Evolutionary conservation across 2,888 invertebrate genomes (phyloP).

Genomic region (Heliothis peltigera): DNA sequence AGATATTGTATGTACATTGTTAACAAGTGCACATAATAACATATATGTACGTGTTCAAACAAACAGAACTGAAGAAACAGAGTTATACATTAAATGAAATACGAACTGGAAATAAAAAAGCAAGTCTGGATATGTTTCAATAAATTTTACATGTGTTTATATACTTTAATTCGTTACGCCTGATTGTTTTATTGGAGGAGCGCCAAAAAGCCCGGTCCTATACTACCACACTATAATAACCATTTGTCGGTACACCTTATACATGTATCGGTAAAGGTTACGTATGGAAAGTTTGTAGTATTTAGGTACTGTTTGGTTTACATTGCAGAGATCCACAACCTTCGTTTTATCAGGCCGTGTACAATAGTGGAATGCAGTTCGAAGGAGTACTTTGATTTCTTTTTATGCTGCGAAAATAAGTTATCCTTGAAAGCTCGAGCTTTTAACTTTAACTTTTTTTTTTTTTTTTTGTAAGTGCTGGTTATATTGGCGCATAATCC

Average conservation of each 20-base stretch:
- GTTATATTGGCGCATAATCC: not conserved
- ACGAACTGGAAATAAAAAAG: slow-evolving; percentile 76
- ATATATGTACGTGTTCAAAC: slow-evolving; percentile 62
- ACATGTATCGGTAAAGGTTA: slow-evolving; percentile 46
- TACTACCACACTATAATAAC: slow-evolving; percentile 61
- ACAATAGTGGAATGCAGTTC: not conserved
- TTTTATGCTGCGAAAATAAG: slow-evolving; percentile 13
- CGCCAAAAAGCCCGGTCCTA: slow-evolving; percentile 78
- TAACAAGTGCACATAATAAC: slow-evolving; percentile 41
- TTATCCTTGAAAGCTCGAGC: slow-evolving; percentile 11
- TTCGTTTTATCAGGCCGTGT: slow-evolving; percentile 15
- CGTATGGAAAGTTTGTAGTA: slow-evolving; percentile 56
- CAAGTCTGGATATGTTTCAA: slow-evolving; percentile 73
- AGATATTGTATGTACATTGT: slow-evolving; percentile 41
- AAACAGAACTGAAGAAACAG: slow-evolving; percentile 69
- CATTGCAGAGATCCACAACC: slow-evolving; percentile 34
- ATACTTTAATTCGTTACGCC: slow-evolving; percentile 75
- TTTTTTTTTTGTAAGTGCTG: slow-evolving; percentile 7
- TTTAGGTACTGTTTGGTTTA: slow-evolving; percentile 43
- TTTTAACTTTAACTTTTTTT: slow-evolving; percentile 7
- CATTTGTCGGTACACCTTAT: slow-evolving; percentile 49
- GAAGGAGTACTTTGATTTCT: not conserved
- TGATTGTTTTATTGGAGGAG: slow-evolving; percentile 84
- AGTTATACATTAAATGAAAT: slow-evolving; percentile 72
- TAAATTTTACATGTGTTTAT: slow-evolving; percentile 80